phyloP scores from a whole-genome alignment of 2,888 invertebrate species.

The Odontocolon sp. region DNA sequence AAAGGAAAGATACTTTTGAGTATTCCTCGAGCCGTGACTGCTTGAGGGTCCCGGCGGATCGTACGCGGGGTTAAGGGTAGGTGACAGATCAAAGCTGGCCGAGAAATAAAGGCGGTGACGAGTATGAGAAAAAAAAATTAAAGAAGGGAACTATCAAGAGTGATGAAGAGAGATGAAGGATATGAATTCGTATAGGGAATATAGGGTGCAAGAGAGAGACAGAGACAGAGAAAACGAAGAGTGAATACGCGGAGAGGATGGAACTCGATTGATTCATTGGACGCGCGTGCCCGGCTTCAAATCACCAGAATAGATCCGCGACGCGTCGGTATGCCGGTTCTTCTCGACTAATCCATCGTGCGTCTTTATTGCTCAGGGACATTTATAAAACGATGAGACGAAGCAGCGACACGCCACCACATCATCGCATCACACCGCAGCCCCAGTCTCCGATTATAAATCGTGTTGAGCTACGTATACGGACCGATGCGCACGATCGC shows the following conservation, averaged over 20 bases:
- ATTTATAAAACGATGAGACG: slow-evolving; percentile 75
- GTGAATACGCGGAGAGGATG: slow-evolving; percentile 63
- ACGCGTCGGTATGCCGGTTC: slow-evolving; percentile 76
- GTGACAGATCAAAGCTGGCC: slow-evolving; percentile 52
- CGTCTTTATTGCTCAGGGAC: slow-evolving; percentile 79
- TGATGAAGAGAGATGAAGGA: slow-evolving; percentile 47
- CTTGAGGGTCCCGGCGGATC: background rate
- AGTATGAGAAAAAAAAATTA: slow-evolving; percentile 22
- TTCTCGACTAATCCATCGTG: slow-evolving; percentile 79
- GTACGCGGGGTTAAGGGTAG: slow-evolving; percentile 14
- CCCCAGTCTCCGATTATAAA: slow-evolving; percentile 74
- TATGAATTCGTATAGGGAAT: slow-evolving; percentile 33
- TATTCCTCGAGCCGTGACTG: slow-evolving; percentile 15
- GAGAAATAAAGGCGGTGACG: slow-evolving; percentile 47
- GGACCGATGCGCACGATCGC: slow-evolving; percentile 29
- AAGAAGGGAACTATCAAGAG: slow-evolving; percentile 48
- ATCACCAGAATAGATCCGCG: slow-evolving; percentile 80
- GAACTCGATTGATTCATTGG: slow-evolving; percentile 80
- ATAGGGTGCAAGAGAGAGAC: slow-evolving; percentile 53
- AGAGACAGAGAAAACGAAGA: slow-evolving; percentile 59
- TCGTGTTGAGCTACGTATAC: slow-evolving; percentile 62
- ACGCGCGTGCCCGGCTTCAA: slow-evolving; percentile 80
- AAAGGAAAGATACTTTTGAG: background rate
- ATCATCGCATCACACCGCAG: slow-evolving; percentile 3
- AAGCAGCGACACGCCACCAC: slow-evolving; percentile 61